Base-by-base conservation (phyloP, 2,113 vertebrate genomes). In the Tinamus guttatus region DNA sequence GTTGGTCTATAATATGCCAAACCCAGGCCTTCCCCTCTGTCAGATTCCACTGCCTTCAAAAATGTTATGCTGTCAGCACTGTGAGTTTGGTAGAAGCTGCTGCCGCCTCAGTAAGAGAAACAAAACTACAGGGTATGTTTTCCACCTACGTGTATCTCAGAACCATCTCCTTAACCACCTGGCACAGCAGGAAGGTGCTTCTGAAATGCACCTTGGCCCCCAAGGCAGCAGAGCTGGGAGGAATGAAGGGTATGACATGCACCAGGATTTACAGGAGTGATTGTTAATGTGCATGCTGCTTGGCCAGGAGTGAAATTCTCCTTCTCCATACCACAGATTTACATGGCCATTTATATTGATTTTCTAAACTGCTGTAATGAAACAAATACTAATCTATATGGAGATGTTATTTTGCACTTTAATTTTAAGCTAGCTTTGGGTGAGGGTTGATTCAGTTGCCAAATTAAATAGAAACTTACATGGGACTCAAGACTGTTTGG, bases 401-500 rank as follows among this genome's bases (percentile, higher is more conserved):
- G 67, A 28, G n/a, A 49, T 92, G 30, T 52, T 93, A 49, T 81
- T 83, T 95, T 88, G 71, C 58, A 65, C 32, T 92, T 90, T 13
- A 49, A 19, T 92, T 81, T 27, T 81, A 86, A 92, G 77, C 47
- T 67, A 89, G 74, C 41, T 93, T 90, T 85, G 74, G 65, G 27
- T 79, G 27, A 79, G 43, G 73, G 30, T 74, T 93, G 80, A 79
- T 87, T 93, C 76, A 87, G 82, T 69, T 85, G 67, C 82, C 75
- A 94, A 90, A 90, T 83, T 62, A 95, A 94, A 95, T 32, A 91
- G 9, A 22, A 65, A 56, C 69, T 92, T 81, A 38, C 67, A 52
- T 94, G 86, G 41, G 64, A 89, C 15, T n/a, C 75, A 16, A 52
- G 2, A 2, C 74, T 65, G n/a, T n/a, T n/a, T n/a, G 58, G 32